A percentile compares a stretch with the other conserved stretches of the same genome.
Evolutionary conservation across 2,797 vertebrate genomes (phyloP).

Genomic region (Sarcoramphus papa): DNA sequence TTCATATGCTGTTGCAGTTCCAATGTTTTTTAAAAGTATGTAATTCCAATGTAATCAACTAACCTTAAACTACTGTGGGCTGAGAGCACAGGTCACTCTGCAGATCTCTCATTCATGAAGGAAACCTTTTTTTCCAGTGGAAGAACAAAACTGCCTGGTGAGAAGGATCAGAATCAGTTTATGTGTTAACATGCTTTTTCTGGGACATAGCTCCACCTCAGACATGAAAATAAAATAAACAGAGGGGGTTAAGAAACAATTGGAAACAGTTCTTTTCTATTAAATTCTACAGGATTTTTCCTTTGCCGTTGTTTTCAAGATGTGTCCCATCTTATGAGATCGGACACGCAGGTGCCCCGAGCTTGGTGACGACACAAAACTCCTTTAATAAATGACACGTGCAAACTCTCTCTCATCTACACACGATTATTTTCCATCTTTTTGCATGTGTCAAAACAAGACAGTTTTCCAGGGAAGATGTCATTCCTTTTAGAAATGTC

Average conservation of each 20-base stretch:
- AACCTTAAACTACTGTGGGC: not conserved
- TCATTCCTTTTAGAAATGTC: not conserved
- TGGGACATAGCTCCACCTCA: not conserved
- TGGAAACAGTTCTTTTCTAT: not conserved
- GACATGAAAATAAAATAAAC: not conserved
- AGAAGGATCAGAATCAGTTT: not conserved
- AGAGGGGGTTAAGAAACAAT: not conserved
- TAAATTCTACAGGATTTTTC: not conserved
- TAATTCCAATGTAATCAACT: not conserved
- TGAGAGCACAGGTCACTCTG: not conserved
- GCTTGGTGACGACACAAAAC: not conserved
- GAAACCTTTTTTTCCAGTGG: not conserved
- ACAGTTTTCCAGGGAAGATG: not conserved
- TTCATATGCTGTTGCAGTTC: not conserved
- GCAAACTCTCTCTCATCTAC: not conserved
- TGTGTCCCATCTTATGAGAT: rapidly evolving
- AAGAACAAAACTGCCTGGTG: not conserved
- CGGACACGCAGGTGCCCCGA: not conserved
- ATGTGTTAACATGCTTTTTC: not conserved
- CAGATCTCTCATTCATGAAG: not conserved
- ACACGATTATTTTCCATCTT: rapidly evolving
- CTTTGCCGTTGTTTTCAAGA: not conserved
- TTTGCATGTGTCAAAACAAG: not conserved
- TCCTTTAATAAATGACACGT: not conserved
- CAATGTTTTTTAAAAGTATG: not conserved